Base-by-base conservation (phyloP, 1,140 invertebrate genomes). In the Drosophila kanapiae region DNA sequence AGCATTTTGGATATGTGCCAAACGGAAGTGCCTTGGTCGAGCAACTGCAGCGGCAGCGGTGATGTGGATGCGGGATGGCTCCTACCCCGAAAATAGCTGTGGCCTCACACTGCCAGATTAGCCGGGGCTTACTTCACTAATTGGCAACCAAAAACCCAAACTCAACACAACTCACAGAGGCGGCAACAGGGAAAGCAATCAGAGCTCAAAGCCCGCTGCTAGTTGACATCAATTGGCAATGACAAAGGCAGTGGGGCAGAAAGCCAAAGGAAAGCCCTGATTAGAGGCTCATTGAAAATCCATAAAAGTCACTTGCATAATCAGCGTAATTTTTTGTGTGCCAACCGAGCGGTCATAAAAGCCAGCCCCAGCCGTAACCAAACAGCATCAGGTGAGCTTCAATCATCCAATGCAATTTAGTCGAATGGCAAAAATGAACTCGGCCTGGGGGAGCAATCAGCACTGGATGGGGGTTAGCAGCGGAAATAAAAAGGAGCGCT, bases 371-470 rank as follows among this genome's bases (percentile, higher is more conserved):
- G 10, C 49, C 29, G 59, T 64, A 77, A 54, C 43, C 78, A 47
- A 40, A 65, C 49, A 61, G 51, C 75, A 54, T 48, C 65, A 78
- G 64, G 75, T 78, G 60, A 77, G 68, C 75, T 64, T 62, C 70
- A 76, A 67, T 61, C 77, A 43, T 38, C 16, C 53, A 79, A 79
- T 90, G 85, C 85, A 88, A 88, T 90, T 88, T 88, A 67, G 74
- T 43, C 58, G 74, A 74, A 74, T 57, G 70, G 56, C 35, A 63
- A 71, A 84, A 85, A 79, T 79, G 75, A 75, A 90, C 90, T 74
- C 82, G 75, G 65, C 85, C 78, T 90, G 63, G 49, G 86, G 85
- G 85, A 90, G 81, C 85, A 90, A 90, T 90, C 85, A 90, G 70
- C 51, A 68, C 59, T 53, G 59, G 42, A 14, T 23, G 4, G 1